These are phyloP conservation scores for Bombus breviceps DNA, from an alignment of 1,140 invertebrate genomes.

Conservation along the genomic window DNA sequence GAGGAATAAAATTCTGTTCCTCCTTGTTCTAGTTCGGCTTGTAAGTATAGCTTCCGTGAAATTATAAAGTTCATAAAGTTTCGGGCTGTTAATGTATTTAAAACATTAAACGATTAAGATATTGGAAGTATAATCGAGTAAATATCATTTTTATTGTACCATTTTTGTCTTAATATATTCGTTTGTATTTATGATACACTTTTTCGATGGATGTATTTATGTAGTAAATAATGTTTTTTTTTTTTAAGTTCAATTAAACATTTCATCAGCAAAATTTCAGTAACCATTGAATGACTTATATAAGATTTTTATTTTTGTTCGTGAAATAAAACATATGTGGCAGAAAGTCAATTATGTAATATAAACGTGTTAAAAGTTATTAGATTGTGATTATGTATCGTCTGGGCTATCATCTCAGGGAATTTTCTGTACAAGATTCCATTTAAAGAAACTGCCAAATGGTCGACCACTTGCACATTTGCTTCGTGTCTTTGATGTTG, in stretches of 20 bases:
- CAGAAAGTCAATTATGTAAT: neutral
- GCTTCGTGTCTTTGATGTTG: no score
- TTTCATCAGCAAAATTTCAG: no score
- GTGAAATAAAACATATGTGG: neutral
- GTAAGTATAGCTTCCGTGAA: neutral
- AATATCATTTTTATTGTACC: constrained; percentile 9
- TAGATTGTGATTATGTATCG: neutral
- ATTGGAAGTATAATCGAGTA: constrained; percentile 7
- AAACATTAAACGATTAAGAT: constrained; percentile 31
- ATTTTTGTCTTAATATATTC: neutral
- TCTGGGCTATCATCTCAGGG: neutral
- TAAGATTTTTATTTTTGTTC: neutral
- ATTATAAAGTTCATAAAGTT: neutral
- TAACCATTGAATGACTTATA: neutral
- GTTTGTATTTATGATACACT: neutral
- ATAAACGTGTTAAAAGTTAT: neutral
- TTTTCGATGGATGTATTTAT: no score
- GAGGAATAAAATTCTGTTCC: neutral
- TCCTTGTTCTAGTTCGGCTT: neutral
- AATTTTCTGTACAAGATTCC: neutral
- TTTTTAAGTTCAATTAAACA: neutral
- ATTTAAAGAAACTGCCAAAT: neutral
- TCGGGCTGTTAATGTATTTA: constrained; percentile 8
- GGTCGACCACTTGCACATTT: no score
- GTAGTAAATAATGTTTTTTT: neutral